Base-by-base conservation (phyloP, 1,140 invertebrate species). In the Dendroctonus ponderosae region DNA sequence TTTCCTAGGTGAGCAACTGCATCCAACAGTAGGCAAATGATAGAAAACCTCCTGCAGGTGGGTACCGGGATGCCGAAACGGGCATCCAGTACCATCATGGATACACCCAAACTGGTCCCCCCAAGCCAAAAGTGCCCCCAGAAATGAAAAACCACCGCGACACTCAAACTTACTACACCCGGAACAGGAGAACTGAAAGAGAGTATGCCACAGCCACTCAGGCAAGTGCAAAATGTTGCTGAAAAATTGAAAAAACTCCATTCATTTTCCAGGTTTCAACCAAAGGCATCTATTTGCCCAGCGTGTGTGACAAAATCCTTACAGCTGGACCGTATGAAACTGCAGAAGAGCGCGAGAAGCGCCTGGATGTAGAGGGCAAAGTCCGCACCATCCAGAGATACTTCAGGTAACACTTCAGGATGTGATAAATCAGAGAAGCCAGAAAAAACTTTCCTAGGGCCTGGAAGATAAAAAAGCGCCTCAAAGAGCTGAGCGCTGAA, bases 81-180 rank as follows among this genome's bases (percentile, higher is more conserved):
- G 82, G 82, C 71, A 42, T 80, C 7, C 78, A 83, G 63, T 88
- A 86, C 74, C 81, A 86, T 65, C 85, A 89, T 74, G 86, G 85
- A 7, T 84, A 79, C 70, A 84, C 85, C 0, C 87, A 89, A 77
- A 88, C 87, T 38, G 84, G 83, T 6, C 85, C 86, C 44, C 78
- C 78, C 44, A 74, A 77, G 14, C 80, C 82, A 64, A 81, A 79
- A 70, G 40, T 82, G 38, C 77, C 80, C n/a, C 77, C 79, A 6
- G 78, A 83, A 64, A 78, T 76, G 49, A 83, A 80, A 69, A 83
- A 78, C 51, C 84, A 82, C 58, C 79, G 83, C 64, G 81, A 83
- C 53, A 84, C 85, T 5, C 86, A 88, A 78, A 86, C 84, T 7
- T 81, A 82, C n/a, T 78, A 80, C 71, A 78, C 75, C 69, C 76